Evolutionary conservation across 2,113 vertebrate genomes (phyloP).

Genomic region (Strigops habroptila): DNA sequence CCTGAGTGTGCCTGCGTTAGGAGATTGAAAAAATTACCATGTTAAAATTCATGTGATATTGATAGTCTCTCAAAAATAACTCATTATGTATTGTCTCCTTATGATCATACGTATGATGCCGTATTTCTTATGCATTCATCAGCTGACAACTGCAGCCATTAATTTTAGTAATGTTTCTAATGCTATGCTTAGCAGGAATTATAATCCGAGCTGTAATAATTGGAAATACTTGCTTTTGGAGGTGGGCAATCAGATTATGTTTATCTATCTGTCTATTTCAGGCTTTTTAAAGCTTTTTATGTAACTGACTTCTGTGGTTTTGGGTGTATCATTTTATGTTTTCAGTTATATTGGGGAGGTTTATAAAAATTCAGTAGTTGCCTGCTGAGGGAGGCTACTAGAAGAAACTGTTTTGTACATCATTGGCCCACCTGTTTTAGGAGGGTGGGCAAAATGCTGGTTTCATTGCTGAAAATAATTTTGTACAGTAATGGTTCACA

Average conservation of each 20-base stretch:
- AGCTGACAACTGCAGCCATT: not conserved
- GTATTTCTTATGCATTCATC: not conserved
- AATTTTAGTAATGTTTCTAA: slow-evolving; percentile 10
- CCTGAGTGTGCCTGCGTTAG: not conserved
- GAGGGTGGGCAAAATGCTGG: not conserved
- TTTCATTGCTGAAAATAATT: not conserved
- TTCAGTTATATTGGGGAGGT: not conserved
- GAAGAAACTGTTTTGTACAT: not conserved
- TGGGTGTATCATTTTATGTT: not conserved
- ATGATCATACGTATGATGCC: not conserved
- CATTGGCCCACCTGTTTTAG: not conserved
- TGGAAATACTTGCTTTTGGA: not conserved
- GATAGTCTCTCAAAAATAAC: not conserved
- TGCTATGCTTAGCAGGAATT: not conserved
- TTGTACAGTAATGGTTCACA: not conserved
- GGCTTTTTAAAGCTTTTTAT: not conserved
- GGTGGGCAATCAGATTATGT: not conserved
- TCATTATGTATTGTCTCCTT: not conserved
- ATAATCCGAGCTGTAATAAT: not conserved
- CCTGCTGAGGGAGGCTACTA: not conserved
- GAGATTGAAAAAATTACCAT: not conserved
- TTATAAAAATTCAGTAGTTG: not conserved
- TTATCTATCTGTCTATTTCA: not conserved
- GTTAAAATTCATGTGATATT: not conserved
- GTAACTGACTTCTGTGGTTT: not conserved